phyloP scores from a whole-genome alignment of 2,113 vertebrate species.

The Paedocypris sp. region DNA sequence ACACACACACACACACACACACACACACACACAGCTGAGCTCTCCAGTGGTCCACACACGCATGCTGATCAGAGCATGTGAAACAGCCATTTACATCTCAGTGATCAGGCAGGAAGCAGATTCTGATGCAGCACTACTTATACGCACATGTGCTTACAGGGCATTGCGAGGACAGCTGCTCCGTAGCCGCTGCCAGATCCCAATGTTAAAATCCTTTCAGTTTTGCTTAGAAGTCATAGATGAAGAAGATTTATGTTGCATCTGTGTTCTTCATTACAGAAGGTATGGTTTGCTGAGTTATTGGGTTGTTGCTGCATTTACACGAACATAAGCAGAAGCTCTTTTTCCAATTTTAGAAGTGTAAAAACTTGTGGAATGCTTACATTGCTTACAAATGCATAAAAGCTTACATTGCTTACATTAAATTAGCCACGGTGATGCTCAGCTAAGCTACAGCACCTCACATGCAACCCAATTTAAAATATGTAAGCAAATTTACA shows the following conservation, averaged over 20 bases:
- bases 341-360: too few species aligned
- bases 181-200: background rate
- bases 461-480: too few species aligned
- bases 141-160: background rate
- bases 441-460: too few species aligned
- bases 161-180: background rate
- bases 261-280: too few species aligned
- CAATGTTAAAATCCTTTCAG: background rate
- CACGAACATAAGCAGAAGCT: too few species aligned
- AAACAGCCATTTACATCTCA: background rate
- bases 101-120: conserved; percentile 8
- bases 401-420: too few species aligned
- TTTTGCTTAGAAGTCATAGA: background rate
- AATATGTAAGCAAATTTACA: too few species aligned
- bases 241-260: background rate
- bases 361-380: too few species aligned
- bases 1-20: conserved; percentile 21
- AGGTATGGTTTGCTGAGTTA: too few species aligned
- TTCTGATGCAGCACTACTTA: background rate
- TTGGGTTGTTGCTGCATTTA: too few species aligned
- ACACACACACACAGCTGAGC: conserved; percentile 11
- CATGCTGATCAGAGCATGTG: conserved; percentile 1
- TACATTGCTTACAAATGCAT: too few species aligned
- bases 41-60: background rate
- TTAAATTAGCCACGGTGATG: too few species aligned